Conservation (phyloP, 2,113 vertebrate species). For the Noctilio leporinus region DNA sequence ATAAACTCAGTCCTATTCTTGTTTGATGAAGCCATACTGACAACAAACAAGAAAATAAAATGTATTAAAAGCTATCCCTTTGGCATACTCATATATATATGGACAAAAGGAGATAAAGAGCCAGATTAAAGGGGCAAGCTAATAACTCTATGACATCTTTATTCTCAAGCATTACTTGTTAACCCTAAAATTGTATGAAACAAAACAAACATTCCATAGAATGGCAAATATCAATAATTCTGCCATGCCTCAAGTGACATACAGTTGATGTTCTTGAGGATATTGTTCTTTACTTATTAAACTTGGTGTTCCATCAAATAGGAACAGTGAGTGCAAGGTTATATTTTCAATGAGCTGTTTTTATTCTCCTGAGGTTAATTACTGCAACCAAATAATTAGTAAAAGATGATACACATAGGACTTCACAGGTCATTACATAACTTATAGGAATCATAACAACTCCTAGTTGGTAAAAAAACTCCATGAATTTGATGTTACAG, state of each 20-base stretch:
- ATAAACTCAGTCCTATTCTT: slow-evolving; percentile 96
- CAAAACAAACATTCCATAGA: not conserved
- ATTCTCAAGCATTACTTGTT: not conserved
- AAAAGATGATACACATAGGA: not conserved
- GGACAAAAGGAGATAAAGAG: not conserved
- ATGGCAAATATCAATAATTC: not conserved
- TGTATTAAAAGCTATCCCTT: not conserved
- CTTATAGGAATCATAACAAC: slow-evolving; percentile 3
- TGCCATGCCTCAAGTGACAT: not conserved
- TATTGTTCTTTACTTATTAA: not conserved
- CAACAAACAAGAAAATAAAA: slow-evolving; percentile 42
- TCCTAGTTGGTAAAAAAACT: not conserved
- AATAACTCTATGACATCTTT: not conserved
- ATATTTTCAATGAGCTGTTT: not conserved
- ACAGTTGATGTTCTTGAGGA: not conserved
- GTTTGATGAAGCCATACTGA: slow-evolving; percentile 93
- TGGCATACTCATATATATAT: not conserved
- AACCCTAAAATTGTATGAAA: not conserved
- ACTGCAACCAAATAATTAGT: not conserved
- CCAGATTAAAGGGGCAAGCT: not conserved
- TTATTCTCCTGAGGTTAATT: slow-evolving; percentile 37
- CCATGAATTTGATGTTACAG: not conserved
- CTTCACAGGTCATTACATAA: slow-evolving; percentile 10
- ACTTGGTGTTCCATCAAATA: not conserved
- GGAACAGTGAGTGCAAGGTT: not conserved